A percentile compares a stretch with the other conserved stretches of the same genome.
phyloP scores from a whole-genome alignment of 1,140 invertebrate species.

The Sitobion miscanthi region DNA sequence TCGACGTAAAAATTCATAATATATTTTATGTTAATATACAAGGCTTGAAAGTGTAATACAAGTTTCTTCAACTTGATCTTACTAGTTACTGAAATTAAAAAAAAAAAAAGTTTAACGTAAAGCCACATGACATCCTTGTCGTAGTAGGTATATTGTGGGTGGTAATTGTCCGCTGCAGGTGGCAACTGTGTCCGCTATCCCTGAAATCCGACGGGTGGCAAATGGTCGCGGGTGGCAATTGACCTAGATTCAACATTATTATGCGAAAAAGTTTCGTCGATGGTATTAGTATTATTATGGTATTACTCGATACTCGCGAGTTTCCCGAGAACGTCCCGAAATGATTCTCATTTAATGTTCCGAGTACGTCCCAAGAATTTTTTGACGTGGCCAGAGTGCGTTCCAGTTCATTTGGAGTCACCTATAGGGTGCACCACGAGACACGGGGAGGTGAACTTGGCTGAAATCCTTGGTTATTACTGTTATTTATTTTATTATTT shows the following conservation, averaged over 20 bases:
- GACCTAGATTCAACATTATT: conserved; percentile 1
- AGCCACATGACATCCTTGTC: not conserved
- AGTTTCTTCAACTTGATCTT: not conserved
- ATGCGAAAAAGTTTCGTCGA: not conserved
- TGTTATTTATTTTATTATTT: too few relatives aligned
- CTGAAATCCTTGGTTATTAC: too few relatives aligned
- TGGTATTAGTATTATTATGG: not conserved
- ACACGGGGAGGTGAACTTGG: too few relatives aligned
- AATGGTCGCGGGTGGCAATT: not conserved
- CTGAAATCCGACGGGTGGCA: not conserved
- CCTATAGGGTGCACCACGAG: too few relatives aligned
- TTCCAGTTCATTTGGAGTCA: too few relatives aligned
- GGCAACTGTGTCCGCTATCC: not conserved
- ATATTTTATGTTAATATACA: not conserved
- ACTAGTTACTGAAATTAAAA: not conserved
- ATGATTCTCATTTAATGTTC: too few relatives aligned
- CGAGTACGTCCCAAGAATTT: too few relatives aligned
- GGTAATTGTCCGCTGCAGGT: not conserved
- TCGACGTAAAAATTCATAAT: not conserved
- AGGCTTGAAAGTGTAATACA: not conserved
- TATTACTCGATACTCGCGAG: not conserved
- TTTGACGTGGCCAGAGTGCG: too few relatives aligned
- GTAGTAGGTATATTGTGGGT: not conserved
- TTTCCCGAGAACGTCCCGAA: too few relatives aligned
- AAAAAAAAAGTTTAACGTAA: not conserved